phyloP scores from a whole-genome alignment of 2,797 vertebrate species.

The Halcyon leucocephala region DNA sequence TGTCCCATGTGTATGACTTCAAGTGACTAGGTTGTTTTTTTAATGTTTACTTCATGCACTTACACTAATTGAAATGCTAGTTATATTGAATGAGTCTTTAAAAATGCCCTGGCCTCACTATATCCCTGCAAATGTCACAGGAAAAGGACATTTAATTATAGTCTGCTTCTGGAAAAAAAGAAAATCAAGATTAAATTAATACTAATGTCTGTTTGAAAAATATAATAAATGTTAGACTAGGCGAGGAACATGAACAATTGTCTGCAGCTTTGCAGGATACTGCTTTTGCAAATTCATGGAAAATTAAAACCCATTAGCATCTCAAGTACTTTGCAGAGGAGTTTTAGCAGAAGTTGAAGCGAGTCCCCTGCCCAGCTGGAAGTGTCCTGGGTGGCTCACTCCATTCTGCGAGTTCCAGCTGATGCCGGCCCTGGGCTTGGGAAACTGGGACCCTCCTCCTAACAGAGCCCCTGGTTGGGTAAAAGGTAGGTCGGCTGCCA shows the following conservation, averaged over 20 bases:
- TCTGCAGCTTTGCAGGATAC: constrained; percentile 21
- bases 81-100: constrained; percentile 32
- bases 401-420: accelerated
- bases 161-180: neutral
- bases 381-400: neutral
- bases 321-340: neutral
- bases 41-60: constrained; percentile 37
- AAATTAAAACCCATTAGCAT: constrained; percentile 1
- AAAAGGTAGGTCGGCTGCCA: accelerated
- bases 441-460: neutral
- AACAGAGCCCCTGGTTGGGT: accelerated
- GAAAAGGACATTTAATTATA: constrained; percentile 56
- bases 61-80: constrained; percentile 47
- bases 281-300: constrained; percentile 25
- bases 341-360: neutral
- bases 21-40: neutral
- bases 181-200: constrained; percentile 53
- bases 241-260: constrained; percentile 31
- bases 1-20: constrained; percentile 16
- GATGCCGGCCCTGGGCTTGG: neutral
- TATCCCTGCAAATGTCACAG: constrained; percentile 50
- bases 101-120: constrained; percentile 25
- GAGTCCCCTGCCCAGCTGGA: neutral
- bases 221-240: constrained; percentile 53
- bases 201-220: constrained; percentile 64